phyloP scores from a whole-genome alignment of 2,888 invertebrate species.

The Elmis aenea region DNA sequence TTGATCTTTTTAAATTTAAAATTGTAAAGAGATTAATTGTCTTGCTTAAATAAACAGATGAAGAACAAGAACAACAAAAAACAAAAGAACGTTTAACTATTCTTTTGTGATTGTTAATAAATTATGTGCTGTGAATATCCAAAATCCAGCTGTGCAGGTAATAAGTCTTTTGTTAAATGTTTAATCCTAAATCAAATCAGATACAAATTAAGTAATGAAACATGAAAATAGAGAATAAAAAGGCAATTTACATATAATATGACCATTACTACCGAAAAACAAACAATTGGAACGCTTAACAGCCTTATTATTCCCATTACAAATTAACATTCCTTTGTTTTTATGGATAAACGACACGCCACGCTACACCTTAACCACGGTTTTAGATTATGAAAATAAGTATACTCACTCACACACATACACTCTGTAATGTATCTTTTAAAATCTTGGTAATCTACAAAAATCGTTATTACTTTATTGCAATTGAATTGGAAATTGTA shows the following conservation, averaged over 20 bases:
- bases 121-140: too few species aligned
- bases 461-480: slow-evolving; percentile 8
- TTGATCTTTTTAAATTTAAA: too few species aligned
- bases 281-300: slow-evolving; percentile 14
- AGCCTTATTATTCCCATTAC: slow-evolving; percentile 11
- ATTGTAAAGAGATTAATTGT: too few species aligned
- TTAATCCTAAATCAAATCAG: slow-evolving; percentile 7
- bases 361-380: slow-evolving; percentile 1
- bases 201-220: slow-evolving; percentile 8
- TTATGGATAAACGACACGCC: slow-evolving; percentile 12
- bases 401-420: slow-evolving; percentile 4
- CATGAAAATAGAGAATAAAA: slow-evolving; percentile 5
- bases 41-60: too few species aligned
- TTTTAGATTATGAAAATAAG: too few species aligned
- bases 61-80: too few species aligned
- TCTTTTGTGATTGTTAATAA: too few species aligned
- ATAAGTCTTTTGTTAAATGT: too few species aligned
- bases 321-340: slow-evolving; percentile 13
- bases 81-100: too few species aligned
- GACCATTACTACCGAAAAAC: slow-evolving; percentile 10
- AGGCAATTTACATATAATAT: slow-evolving; percentile 10
- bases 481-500: slow-evolving; percentile 10
- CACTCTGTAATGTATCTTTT: slow-evolving; percentile 5
- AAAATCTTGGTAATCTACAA: slow-evolving; percentile 4
- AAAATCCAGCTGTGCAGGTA: too few species aligned